Conservation (phyloP, 2,797 vertebrate genomes). For the Gymnoscopelus microlampas region DNA sequence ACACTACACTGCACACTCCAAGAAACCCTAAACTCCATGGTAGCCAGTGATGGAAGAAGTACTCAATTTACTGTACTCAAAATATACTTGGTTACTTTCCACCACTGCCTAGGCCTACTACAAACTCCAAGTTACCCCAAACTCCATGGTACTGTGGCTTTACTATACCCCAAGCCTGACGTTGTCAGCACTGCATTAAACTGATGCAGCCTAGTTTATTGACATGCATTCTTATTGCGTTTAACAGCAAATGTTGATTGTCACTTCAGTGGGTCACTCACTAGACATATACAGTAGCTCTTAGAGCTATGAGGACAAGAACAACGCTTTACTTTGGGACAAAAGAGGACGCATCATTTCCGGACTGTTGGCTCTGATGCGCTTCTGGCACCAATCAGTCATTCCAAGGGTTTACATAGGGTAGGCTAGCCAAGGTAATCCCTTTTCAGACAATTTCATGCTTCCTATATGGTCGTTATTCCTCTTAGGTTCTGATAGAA, state of each 20-base stretch:
- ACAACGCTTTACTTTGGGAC: constrained; percentile 32
- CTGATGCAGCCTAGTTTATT: no score
- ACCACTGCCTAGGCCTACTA: no score
- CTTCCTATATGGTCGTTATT: constrained; percentile 20
- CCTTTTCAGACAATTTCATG: constrained; percentile 23
- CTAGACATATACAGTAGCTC: not conserved
- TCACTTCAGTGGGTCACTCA: not conserved
- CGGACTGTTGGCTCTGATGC: constrained; percentile 38
- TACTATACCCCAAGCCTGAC: no score
- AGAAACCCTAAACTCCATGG: no score
- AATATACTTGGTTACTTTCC: no score
- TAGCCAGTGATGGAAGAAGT: no score
- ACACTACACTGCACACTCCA: no score
- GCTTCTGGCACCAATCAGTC: constrained; percentile 24
- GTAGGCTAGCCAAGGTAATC: constrained; percentile 57
- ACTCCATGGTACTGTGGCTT: no score
- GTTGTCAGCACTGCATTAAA: no score
- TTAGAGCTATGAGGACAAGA: not conserved
- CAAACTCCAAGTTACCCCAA: no score
- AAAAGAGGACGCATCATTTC: constrained; percentile 48
- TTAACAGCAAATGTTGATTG: constrained; percentile 1
- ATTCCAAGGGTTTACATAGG: constrained; percentile 33
- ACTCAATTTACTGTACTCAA: no score
- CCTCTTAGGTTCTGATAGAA: constrained; percentile 4
- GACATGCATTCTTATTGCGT: not conserved